Evolutionary conservation across 37 sponge, comb jelly and placozoan species (phyloP), one percentile per base, ranked within the genome.

Genomic region (Eunapius fragilis): DNA sequence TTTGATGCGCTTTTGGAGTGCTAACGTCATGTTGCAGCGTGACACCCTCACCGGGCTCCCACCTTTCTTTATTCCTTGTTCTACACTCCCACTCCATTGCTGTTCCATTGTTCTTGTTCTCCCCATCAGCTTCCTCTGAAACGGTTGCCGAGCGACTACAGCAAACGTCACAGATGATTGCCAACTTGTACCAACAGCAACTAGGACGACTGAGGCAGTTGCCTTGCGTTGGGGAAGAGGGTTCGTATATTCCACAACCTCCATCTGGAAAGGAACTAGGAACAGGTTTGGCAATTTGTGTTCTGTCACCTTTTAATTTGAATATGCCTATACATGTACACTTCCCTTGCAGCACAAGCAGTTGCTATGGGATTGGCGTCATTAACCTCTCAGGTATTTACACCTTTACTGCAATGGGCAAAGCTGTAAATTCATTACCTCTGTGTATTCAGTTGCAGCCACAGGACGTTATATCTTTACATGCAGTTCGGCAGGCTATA

Each of bases 401-500:
- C 47, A 14, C 71, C 28, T 14, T 71, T 33, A 33, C 31, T 22
- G 34, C 27, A 47, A 31, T 37, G 37, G 31, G 58, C 58, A 58
- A 58, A 11, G 58, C 32, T 2, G 5, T 50, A 34, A 68, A 23
- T 23, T 25, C n/a, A 35, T 11, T 67, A 48, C 69, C 28, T 70
- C 67, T 68, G 6, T 76, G 67, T 7, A 12, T 34, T 27, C 68
- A 94, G 93, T 90, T 86, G 31, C 70, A 36, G n/a, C 94, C 94
- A 19, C 70, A 58, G 34, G 88, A 93, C 68, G 34, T 95, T 25
- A 86, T 89, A 5, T 89, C 90, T 5, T 80, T 88, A 25, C 34
- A 77, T 3, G 41, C 90, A 5, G 80, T 95, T 12, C 95, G 78
- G 37, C 76, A 49, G 28, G 95, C 95, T 0, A 95, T 95, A 93